Conservation (phyloP, 2,888 invertebrate species). For the Heliconius ethilla region DNA sequence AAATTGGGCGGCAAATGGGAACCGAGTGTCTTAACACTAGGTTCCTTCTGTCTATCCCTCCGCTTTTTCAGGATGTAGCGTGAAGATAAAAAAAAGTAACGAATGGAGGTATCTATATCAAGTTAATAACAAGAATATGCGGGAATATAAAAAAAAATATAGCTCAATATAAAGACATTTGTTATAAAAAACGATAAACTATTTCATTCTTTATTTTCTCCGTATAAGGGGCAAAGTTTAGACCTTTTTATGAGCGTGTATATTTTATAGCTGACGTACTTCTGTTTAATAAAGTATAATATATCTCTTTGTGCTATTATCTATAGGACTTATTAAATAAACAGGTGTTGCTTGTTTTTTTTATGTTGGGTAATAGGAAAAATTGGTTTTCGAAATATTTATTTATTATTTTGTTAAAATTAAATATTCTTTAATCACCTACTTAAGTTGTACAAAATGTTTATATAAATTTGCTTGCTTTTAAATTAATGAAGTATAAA, state of each 20-base stretch:
- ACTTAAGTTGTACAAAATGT: too few relatives aligned
- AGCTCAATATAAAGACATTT: not conserved
- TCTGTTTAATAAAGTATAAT: conserved; percentile 18
- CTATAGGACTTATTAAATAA: not conserved
- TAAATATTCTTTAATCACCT: too few relatives aligned
- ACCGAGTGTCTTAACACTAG: not conserved
- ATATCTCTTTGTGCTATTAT: not conserved
- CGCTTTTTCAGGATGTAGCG: too few relatives aligned
- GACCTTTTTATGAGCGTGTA: conserved; percentile 19
- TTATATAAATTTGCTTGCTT: not conserved
- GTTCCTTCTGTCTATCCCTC: not conserved
- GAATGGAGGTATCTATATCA: not conserved
- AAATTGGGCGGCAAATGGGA: not conserved
- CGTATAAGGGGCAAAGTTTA: not conserved
- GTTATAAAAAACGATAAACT: conserved; percentile 18
- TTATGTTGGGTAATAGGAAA: too few relatives aligned
- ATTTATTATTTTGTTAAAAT: too few relatives aligned
- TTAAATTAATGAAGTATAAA: not conserved
- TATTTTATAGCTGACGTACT: conserved; percentile 22
- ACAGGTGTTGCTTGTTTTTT: not conserved
- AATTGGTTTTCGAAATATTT: too few relatives aligned
- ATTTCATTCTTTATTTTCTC: conserved; percentile 15
- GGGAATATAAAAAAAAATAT: not conserved
- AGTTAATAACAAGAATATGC: not conserved
- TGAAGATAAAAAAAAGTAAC: too few relatives aligned